Conservation (phyloP, 2,113 vertebrate species). For the Brachypteracias leptosomus region DNA sequence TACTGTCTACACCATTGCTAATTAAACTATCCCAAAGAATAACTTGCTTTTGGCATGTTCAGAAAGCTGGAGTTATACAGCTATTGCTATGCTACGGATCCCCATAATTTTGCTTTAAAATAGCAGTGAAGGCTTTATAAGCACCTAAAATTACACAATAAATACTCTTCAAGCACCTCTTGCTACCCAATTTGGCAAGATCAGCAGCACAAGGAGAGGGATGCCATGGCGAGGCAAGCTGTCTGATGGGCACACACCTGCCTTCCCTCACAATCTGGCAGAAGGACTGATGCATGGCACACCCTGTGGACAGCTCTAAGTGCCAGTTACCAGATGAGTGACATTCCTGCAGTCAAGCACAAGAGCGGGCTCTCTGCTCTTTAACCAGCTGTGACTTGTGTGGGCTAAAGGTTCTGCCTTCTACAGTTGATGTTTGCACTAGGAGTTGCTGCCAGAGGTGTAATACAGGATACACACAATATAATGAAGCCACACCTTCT, state of each 20-base stretch:
- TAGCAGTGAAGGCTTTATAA: slow-evolving; percentile 26
- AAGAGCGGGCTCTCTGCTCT: background rate
- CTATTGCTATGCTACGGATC: slow-evolving; percentile 55
- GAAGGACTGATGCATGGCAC: background rate
- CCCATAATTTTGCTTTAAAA: slow-evolving; percentile 31
- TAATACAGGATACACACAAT: accelerated
- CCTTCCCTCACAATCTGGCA: background rate
- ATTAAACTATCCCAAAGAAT: background rate
- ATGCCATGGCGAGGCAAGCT: background rate
- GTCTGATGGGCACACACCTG: background rate
- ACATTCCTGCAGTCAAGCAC: background rate
- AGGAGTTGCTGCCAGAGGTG: background rate
- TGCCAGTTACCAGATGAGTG: background rate
- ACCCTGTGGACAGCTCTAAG: background rate
- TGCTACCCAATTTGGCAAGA: background rate
- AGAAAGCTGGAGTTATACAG: slow-evolving; percentile 29
- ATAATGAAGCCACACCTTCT: background rate
- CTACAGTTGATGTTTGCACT: background rate
- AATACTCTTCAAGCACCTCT: slow-evolving; percentile 40
- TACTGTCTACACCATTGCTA: background rate
- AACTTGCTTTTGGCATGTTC: background rate
- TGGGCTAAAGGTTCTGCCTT: background rate
- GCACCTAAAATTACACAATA: slow-evolving; percentile 44
- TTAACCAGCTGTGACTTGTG: background rate
- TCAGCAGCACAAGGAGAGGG: slow-evolving; percentile 18